These are phyloP conservation scores for Chymomyza costata DNA, from an alignment of 1,140 invertebrate species.

Conservation along the genomic window DNA sequence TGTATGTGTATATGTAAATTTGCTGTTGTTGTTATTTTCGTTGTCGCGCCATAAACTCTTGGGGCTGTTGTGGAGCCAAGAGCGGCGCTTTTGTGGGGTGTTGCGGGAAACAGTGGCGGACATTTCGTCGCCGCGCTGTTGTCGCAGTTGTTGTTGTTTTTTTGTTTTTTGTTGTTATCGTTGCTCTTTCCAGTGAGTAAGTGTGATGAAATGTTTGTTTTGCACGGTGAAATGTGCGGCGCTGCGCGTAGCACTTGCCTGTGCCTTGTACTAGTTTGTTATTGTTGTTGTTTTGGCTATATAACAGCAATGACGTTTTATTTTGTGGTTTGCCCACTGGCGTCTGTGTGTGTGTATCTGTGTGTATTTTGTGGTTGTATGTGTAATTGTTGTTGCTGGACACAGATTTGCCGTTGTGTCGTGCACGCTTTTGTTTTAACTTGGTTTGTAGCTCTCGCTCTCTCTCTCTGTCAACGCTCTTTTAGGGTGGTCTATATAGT, in stretches of 20 bases:
- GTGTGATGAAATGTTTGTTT: conserved; percentile 71
- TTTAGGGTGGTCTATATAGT: conserved; percentile 3
- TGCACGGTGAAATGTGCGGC: conserved; percentile 60
- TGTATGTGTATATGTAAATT: conserved; percentile 13
- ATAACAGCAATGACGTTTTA: conserved; percentile 35
- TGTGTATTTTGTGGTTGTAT: conserved; percentile 2
- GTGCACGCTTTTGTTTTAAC: conserved; percentile 57
- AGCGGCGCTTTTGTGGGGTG: conserved; percentile 9
- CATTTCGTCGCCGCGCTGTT: conserved; percentile 54
- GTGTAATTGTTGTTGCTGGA: conserved; percentile 15
- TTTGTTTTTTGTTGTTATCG: conserved; percentile 35
- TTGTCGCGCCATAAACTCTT: conserved; percentile 53
- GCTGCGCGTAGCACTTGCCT: conserved; percentile 50
- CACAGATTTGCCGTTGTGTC: conserved; percentile 39
- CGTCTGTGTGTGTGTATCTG: neutral
- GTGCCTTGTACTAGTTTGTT: conserved; percentile 4
- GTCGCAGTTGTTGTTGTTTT: conserved; percentile 21
- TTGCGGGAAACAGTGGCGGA: conserved; percentile 35
- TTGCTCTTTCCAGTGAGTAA: no score
- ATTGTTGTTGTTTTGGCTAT: conserved; percentile 43
- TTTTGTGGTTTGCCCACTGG: conserved; percentile 52
- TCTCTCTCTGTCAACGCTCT: neutral
- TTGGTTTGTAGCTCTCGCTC: conserved; percentile 15
- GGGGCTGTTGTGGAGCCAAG: neutral
- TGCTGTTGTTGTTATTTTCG: conserved; percentile 52